phyloP scores from a whole-genome alignment of 1,140 invertebrate species.

The Drosophila baimaii region DNA sequence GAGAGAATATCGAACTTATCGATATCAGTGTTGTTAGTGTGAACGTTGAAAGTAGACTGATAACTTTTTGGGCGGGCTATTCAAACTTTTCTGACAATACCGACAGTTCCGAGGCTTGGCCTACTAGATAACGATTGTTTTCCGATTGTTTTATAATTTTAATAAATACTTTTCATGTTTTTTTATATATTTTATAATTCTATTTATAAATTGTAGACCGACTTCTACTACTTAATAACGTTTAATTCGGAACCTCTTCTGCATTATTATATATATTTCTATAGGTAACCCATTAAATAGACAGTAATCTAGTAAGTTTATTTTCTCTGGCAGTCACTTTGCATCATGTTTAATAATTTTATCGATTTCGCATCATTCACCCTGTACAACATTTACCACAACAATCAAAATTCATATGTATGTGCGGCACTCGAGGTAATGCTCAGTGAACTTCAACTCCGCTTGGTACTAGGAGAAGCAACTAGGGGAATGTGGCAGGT shows the following conservation, averaged over 20 bases:
- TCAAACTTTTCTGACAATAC: conserved; percentile 9
- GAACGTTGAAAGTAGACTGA: conserved; percentile 10
- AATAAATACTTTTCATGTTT: background rate
- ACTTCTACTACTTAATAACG: no score
- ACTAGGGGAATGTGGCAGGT: conserved; percentile 29
- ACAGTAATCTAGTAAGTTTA: background rate
- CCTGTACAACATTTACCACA: conserved; percentile 4
- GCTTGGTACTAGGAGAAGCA: background rate
- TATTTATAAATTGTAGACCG: background rate
- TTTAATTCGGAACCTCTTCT: no score
- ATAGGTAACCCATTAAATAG: background rate
- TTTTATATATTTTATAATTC: background rate
- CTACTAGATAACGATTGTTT: background rate
- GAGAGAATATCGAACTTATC: background rate
- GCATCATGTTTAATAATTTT: background rate
- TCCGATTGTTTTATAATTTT: background rate
- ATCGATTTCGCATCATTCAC: background rate
- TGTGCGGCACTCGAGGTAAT: conserved; percentile 5
- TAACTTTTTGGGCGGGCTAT: conserved; percentile 4
- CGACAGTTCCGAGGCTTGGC: background rate
- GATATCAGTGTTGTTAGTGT: conserved; percentile 13
- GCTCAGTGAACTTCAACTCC: conserved; percentile 15
- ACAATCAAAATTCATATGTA: conserved; percentile 27
- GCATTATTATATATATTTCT: background rate
- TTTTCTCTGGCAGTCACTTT: background rate